Conservation (phyloP, 2,888 invertebrate genomes). For the Agrochola macilenta region DNA sequence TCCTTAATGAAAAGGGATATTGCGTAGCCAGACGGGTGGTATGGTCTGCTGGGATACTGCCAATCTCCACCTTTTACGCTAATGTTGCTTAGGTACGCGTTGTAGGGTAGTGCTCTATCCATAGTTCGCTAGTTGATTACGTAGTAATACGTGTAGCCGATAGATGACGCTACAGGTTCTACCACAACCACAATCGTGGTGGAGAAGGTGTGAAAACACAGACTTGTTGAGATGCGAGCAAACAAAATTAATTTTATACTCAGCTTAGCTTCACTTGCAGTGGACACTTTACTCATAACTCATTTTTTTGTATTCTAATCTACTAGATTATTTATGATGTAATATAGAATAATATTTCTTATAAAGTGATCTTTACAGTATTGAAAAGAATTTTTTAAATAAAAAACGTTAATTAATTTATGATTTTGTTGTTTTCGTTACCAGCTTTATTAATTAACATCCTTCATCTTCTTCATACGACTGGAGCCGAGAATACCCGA, state of each 20-base stretch:
- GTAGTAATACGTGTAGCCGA: neutral
- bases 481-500: no score
- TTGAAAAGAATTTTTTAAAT: neutral
- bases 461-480: no score
- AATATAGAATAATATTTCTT: neutral
- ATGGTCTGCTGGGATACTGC: neutral
- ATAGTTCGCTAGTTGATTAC: neutral
- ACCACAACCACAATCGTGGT: neutral
- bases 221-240: no score
- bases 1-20: neutral
- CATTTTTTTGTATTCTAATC: neutral
- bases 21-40: no score
- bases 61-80: no score
- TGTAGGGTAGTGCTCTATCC: neutral
- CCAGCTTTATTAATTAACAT: neutral
- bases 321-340: neutral
- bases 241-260: neutral
- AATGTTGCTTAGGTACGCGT: no score
- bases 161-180: slow-evolving; percentile 3
- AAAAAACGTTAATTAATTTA: no score
- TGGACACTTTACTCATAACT: neutral
- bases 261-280: neutral
- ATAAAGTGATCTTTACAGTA: neutral
- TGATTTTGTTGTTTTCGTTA: neutral
- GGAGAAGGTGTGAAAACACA: neutral